Evolutionary conservation across 1,140 invertebrate species (phyloP).

Genomic region (Drosophila trapezifrons): DNA sequence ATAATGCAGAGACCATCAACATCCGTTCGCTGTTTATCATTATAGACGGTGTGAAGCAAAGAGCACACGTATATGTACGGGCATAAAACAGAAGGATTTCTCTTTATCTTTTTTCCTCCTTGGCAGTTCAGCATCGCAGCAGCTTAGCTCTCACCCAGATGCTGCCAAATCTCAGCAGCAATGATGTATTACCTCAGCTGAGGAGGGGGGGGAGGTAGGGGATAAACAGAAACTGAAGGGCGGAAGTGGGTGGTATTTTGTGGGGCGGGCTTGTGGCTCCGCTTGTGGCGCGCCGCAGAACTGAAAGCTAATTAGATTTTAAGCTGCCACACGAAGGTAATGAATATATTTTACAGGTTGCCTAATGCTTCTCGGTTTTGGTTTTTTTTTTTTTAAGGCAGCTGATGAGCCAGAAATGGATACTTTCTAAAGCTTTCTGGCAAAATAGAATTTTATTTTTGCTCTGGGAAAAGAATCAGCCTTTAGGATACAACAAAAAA

Average conservation of each 20-base stretch:
- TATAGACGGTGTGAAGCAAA: slow-evolving; percentile 53
- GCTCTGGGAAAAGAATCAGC: background rate
- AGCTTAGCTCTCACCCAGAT: slow-evolving; percentile 39
- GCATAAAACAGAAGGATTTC: slow-evolving; percentile 70
- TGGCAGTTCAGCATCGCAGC: slow-evolving; percentile 4
- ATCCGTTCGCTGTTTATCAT: slow-evolving; percentile 79
- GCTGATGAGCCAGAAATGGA: slow-evolving; percentile 22
- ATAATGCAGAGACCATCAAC: slow-evolving; percentile 78
- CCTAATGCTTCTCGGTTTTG: slow-evolving; percentile 11
- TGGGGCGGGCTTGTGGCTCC: slow-evolving; percentile 30
- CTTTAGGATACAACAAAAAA: background rate
- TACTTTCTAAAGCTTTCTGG: slow-evolving; percentile 26
- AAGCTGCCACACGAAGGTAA: slow-evolving; percentile 61
- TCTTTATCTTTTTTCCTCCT: slow-evolving; percentile 18
- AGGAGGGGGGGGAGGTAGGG: background rate
- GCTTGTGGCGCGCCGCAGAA: slow-evolving; percentile 54
- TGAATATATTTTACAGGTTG: slow-evolving; percentile 55
- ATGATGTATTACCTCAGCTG: slow-evolving; percentile 70
- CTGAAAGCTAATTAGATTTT: slow-evolving; percentile 76
- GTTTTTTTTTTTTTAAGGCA: slow-evolving; percentile 3
- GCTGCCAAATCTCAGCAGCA: slow-evolving; percentile 64
- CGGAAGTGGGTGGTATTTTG: slow-evolving; percentile 44
- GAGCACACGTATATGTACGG: slow-evolving; percentile 20
- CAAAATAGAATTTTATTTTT: slow-evolving; percentile 19
- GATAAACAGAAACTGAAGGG: slow-evolving; percentile 3